A percentile compares a stretch with the other conserved stretches of the same genome.
Evolutionary conservation across 2,888 invertebrate genomes (phyloP).

Genomic region (Nesidiocoris tenuis): DNA sequence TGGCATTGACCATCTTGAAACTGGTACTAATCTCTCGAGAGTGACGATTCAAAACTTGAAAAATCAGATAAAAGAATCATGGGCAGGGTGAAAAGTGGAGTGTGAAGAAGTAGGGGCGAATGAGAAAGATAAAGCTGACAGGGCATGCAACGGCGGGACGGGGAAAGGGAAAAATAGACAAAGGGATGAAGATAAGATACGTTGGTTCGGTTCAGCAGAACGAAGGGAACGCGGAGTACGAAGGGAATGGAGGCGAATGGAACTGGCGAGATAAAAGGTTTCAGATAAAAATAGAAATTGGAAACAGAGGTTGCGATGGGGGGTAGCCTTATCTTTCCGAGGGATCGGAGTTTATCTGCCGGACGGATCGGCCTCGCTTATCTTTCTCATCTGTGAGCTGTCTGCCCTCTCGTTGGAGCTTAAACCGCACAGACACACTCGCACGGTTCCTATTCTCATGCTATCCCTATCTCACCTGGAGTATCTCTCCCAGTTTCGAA

Average conservation of each 20-base stretch:
- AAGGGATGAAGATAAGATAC: conserved; percentile 27
- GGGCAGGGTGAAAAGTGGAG: no score
- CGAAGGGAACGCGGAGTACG: neutral
- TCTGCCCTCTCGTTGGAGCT: neutral
- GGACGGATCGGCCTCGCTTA: conserved; percentile 9
- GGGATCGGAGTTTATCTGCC: conserved; percentile 17
- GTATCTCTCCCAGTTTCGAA: conserved; percentile 16
- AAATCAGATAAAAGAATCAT: conserved; percentile 2
- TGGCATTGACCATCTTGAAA: no score
- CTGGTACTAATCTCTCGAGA: conserved; percentile 13
- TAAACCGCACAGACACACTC: no score
- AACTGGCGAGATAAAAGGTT: conserved; percentile 21
- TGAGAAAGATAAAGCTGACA: conserved; percentile 10
- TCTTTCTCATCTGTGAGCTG: conserved; percentile 1
- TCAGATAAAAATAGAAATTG: conserved; percentile 35
- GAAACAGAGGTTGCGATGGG: conserved; percentile 14
- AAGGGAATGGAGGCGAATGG: conserved; percentile 2
- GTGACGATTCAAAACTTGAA: conserved; percentile 8
- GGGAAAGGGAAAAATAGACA: conserved; percentile 7
- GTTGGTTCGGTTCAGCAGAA: neutral
- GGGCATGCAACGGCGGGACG: neutral
- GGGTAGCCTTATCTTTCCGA: neutral
- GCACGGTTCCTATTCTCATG: conserved; percentile 7
- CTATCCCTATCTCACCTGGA: conserved; percentile 24
- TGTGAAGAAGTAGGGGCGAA: neutral